Evolutionary conservation across 2,113 vertebrate genomes (phyloP).

Genomic region (Urocolius indicus): DNA sequence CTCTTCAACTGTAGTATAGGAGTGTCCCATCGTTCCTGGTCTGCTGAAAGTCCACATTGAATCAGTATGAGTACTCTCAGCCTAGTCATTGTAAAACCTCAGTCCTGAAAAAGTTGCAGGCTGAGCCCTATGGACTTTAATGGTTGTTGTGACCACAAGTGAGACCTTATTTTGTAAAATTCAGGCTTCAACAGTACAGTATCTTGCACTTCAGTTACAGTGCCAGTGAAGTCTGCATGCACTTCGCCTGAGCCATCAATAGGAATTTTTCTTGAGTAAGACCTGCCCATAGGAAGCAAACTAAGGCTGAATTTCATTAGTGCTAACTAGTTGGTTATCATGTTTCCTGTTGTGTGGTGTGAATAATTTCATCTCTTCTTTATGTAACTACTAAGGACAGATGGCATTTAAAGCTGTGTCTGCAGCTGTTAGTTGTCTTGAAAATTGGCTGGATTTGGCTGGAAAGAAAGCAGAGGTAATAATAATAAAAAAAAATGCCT

Average conservation of each 20-base stretch:
- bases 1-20: not conserved
- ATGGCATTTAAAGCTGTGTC: constrained; percentile 52
- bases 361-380: constrained; percentile 25
- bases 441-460: constrained; percentile 44
- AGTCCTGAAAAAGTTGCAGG: not conserved
- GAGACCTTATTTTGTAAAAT: not conserved
- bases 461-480: not conserved
- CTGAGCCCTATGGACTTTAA: not conserved
- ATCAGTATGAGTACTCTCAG: not conserved
- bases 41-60: not conserved
- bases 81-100: not conserved
- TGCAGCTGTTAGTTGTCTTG: constrained; percentile 44
- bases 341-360: constrained; percentile 39
- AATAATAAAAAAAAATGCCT: constrained; percentile 10
- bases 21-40: not conserved
- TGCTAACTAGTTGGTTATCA: not conserved
- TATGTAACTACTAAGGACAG: constrained; percentile 21
- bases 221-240: not conserved
- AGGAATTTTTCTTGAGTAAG: not conserved
- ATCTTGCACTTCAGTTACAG: not conserved
- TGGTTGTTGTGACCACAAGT: not conserved
- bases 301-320: constrained; percentile 30
- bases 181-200: not conserved
- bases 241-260: not conserved
- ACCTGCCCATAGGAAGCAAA: not conserved